These are phyloP conservation scores for Laupala kohalensis DNA, from an alignment of 1,140 invertebrate species.

Conservation along the genomic window DNA sequence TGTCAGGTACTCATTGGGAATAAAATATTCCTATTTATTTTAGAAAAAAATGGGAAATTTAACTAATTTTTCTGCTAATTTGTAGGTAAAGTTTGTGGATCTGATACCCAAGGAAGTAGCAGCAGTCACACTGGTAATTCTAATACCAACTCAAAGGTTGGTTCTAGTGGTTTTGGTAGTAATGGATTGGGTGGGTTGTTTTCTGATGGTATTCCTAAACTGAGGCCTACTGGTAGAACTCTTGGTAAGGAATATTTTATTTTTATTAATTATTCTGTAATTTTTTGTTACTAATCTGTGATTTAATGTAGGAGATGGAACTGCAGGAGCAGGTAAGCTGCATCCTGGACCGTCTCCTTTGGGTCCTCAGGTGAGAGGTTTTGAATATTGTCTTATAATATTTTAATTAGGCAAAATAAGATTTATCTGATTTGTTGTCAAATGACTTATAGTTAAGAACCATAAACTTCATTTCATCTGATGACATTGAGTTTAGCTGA, in stretches of 20 bases:
- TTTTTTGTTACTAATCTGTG: neutral
- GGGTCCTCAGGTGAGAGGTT: no score
- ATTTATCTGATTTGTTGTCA: no score
- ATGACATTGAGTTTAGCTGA: no score
- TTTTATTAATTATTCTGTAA: neutral
- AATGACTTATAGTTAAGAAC: no score
- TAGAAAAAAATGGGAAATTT: neutral
- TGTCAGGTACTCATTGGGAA: slow-evolving; percentile 34
- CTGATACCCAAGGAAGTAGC: slow-evolving; percentile 14
- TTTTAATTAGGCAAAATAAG: no score
- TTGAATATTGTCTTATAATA: no score
- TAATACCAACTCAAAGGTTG: slow-evolving; percentile 35
- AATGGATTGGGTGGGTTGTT: slow-evolving; percentile 60
- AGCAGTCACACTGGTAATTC: slow-evolving; percentile 16
- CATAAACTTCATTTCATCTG: no score
- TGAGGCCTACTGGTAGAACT: slow-evolving; percentile 55
- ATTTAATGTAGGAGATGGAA: neutral
- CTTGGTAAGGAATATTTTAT: neutral
- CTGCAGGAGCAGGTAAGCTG: neutral
- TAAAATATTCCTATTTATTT: no score
- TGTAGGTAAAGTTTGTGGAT: neutral
- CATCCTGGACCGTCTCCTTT: no score
- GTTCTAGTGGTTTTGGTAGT: slow-evolving; percentile 23
- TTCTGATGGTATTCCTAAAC: slow-evolving; percentile 74
- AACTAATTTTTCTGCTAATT: neutral